Base-by-base conservation (phyloP, 2,797 vertebrate genomes). In the Hoplostethus mediterraneus region DNA sequence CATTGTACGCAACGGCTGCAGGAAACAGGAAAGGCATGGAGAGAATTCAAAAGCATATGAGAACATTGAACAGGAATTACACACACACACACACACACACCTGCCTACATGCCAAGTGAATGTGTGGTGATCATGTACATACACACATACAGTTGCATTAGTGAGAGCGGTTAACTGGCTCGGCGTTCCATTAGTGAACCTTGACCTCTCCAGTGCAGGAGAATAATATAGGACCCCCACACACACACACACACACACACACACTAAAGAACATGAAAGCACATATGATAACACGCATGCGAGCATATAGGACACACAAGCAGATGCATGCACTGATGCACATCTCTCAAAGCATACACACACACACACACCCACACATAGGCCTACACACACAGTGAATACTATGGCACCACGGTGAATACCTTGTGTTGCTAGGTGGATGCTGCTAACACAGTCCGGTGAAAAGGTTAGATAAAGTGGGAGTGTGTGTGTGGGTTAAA, bases 401-500 rank as follows among this genome's bases (percentile, higher is more conserved):
- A 44, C 36, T 51, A 62, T 63, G 38, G 70, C 65, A 67, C 52
- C n/a, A 52, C 12, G 45, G 4, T 75, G 67, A 42, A 48, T 8
- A 54, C 3, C 25, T 68, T 57, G 38, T 80, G 77, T 28, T 56
- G 45, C 57, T 75, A 51, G 45, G 56, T 71, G 77, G 71, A 85
- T 65, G 51, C 55, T 10, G 31, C 49, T 71, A 67, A 61, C 64
- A 64, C 66, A 31, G 16, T 74, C 70, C 36, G 73, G 38, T 77
- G 69, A 14, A 80, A 77, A 83, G 73, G 79, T 79, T 65, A 61
- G 64, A 75, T 60, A 60, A 81, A 68, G 79, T 82, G 61, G 76
- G 80, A 68, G 79, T 74, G 33, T 33, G 59, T 33, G 59, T 83
- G 85, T 79, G 82, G 77, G 80, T 85, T 87, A 71, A 83, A 87